These are phyloP conservation scores for Polyploca ridens DNA, from an alignment of 2,888 invertebrate genomes.

Conservation along the genomic window DNA sequence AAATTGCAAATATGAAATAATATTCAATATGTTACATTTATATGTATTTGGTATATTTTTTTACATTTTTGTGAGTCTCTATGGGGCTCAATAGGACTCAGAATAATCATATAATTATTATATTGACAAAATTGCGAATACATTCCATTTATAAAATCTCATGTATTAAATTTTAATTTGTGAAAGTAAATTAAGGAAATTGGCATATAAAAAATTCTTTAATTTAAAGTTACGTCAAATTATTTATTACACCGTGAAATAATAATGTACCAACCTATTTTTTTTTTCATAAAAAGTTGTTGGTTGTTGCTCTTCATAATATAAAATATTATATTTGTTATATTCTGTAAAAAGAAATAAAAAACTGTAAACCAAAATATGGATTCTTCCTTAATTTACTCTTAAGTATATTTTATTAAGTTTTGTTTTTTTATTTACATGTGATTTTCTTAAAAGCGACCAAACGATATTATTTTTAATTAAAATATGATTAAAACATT, in stretches of 20 bases:
- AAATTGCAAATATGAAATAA: too few species aligned
- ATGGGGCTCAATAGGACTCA: background rate
- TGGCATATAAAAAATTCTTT: background rate
- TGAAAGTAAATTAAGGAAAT: background rate
- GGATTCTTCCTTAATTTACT: background rate
- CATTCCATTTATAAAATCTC: background rate
- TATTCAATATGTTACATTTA: too few species aligned
- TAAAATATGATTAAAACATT: background rate
- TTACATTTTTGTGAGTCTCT: background rate
- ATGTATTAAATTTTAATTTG: background rate
- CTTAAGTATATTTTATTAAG: background rate
- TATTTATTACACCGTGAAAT: background rate
- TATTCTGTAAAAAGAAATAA: too few species aligned
- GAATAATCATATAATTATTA: background rate
- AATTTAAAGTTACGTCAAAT: background rate
- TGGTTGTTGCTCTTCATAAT: too few species aligned
- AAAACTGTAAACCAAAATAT: background rate
- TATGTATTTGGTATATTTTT: background rate
- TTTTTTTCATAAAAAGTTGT: background rate
- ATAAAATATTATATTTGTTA: too few species aligned
- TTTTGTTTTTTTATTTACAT: conserved; percentile 6
- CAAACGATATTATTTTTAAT: background rate
- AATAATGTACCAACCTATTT: background rate
- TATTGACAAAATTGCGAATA: background rate
- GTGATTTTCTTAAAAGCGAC: background rate